A percentile compares a stretch with the other conserved stretches of the same genome.
phyloP scores from a whole-genome alignment of 2,797 vertebrate genomes.

The Enteromius treurensis region DNA sequence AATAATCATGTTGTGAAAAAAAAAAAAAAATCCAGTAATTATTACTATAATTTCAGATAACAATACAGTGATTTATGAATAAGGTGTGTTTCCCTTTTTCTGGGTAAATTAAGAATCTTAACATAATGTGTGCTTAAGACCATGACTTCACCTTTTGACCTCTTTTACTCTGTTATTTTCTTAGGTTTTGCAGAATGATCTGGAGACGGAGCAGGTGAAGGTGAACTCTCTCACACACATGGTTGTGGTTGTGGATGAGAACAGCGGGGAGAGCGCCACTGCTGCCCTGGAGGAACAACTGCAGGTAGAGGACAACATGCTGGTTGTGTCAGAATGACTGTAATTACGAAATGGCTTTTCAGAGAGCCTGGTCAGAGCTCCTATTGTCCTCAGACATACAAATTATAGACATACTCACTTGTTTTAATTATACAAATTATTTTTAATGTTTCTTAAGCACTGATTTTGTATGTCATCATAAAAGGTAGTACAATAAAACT shows the following conservation, averaged over 20 bases:
- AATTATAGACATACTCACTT: not conserved
- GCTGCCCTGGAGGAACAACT: slow-evolving; percentile 90
- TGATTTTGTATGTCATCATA: not conserved
- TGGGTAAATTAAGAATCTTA: not conserved
- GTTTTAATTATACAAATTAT: not conserved
- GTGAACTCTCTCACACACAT: slow-evolving; percentile 98
- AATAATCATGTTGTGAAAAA: not conserved
- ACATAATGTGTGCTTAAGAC: not conserved
- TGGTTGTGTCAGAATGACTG: not conserved
- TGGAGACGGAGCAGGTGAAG: slow-evolving; percentile 95
- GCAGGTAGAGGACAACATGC: slow-evolving; percentile 78
- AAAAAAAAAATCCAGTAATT: not conserved
- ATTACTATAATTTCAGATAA: not conserved
- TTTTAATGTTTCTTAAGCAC: not conserved
- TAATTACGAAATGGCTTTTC: not conserved
- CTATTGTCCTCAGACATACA: not conserved
- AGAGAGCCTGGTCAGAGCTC: not conserved
- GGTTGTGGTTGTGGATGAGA: slow-evolving; percentile 98
- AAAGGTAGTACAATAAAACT: not conserved
- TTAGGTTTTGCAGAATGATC: slow-evolving; percentile 90
- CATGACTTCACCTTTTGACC: not conserved
- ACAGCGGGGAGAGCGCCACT: slow-evolving; percentile 90
- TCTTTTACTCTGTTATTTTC: not conserved
- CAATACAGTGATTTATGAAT: not conserved
- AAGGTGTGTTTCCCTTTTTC: not conserved